Percentiles rank a stretch among this genome's conserved stretches.
Evolutionary conservation across 92 coral and sea anemone species (phyloP).

Genomic region (Micromussa lordhowensis): DNA sequence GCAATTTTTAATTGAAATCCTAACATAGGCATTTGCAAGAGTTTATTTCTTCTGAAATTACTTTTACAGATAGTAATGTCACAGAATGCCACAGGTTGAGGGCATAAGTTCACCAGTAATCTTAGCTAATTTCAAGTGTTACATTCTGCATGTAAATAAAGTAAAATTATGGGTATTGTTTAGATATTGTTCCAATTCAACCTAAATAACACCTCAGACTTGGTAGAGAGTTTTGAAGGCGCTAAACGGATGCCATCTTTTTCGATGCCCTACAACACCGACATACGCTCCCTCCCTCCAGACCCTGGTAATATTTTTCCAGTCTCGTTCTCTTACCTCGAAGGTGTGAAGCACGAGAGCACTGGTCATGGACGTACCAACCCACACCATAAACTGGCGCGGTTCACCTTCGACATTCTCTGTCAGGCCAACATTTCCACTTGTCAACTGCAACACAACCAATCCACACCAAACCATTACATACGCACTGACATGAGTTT

Average conservation of each 20-base stretch:
- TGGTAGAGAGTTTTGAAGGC: neutral
- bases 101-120: too few relatives aligned
- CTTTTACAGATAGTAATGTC: neutral
- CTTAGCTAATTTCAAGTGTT: too few relatives aligned
- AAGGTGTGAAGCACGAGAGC: conserved; percentile 96
- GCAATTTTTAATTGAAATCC: neutral
- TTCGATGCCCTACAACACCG: neutral
- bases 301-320: neutral
- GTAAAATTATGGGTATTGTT: neutral
- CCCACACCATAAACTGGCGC: conserved; percentile 91
- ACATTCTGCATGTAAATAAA: too few relatives aligned
- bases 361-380: conserved; percentile 86
- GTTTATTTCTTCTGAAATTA: neutral
- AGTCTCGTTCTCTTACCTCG: conserved; percentile 64
- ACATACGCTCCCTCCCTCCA: neutral
- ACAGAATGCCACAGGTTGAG: too few relatives aligned
- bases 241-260: neutral
- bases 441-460: conserved; percentile 60
- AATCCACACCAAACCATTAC: neutral
- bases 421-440: conserved; percentile 88
- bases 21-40: neutral
- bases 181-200: neutral
- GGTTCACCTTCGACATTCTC: conserved; percentile 91
- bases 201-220: neutral
- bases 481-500: neutral